Evolutionary conservation across 2,113 vertebrate genomes (phyloP), one percentile per base, ranked within the genome.

Genomic region (Neogale vison): DNA sequence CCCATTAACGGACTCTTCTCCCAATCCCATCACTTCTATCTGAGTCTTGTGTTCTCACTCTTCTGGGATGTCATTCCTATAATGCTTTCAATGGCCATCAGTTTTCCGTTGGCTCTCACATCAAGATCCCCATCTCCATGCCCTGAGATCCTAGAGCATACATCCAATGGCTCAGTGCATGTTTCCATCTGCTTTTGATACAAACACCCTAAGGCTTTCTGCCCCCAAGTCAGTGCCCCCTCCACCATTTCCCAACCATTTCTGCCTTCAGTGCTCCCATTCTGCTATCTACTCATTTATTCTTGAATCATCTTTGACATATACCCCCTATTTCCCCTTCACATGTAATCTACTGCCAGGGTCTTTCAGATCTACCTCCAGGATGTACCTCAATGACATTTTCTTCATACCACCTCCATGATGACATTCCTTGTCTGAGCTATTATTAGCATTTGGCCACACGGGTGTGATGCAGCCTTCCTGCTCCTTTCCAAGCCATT

Each of bases 151-250:
- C 29, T 42, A 13, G 20, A 15, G 1, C 21, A 47, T 11, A 42
- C 34, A 59, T 1, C 0, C 7, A n/a, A 34, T 2, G 34, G 5
- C 8, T 21, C 6, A 3, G 4, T 1, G 23, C 26, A 23, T 36
- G 52, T 61, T 69, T 63, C 39, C 34, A 77, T 3, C 24, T 65
- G 11, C 4, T 26, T 45, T 4, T 29, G 13, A 29, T 31, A n/a
- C 0, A 0, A 82, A 10, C 12, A 55, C 14, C 47, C 55, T 18
- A 95, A 61, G 18, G 9, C 31, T 59, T 24, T 65, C 47, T 61
- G 21, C 1, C 2, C 29, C 26, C 18, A 36, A 45, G 45, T 39
- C 20, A 50, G 13, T 12, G 52, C 21, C 65, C 24, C 15, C 36
- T 50, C 52, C 1, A 18, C 29, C 26, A 4, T 39, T 50, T 63